Percentiles rank a stretch among this genome's conserved stretches.
phyloP scores from a whole-genome alignment of 2,113 vertebrate species.

The rat (Rattus norvegicus) region DNA sequence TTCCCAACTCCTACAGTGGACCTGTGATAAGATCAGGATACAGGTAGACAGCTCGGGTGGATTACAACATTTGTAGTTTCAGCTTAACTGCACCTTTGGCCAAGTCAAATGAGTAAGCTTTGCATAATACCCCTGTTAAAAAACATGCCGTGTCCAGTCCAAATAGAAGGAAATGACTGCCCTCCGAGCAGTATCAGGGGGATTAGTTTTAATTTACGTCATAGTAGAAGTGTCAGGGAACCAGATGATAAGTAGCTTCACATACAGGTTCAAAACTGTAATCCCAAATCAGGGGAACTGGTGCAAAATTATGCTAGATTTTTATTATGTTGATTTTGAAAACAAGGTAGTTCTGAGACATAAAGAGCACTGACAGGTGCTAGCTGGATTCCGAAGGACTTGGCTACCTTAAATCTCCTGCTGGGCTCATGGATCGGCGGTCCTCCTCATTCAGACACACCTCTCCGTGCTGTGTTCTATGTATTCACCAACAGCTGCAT shows the following conservation, averaged over 20 bases:
- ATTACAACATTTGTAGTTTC: background rate
- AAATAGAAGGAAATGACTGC: background rate
- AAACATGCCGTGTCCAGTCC: background rate
- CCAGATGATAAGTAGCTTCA: background rate
- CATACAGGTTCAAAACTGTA: background rate
- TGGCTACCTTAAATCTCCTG: background rate
- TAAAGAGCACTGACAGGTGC: background rate
- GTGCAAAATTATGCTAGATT: background rate
- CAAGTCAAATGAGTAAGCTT: background rate
- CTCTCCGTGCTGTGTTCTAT: background rate
- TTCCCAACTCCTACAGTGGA: background rate
- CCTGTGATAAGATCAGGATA: background rate
- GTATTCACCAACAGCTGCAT: background rate
- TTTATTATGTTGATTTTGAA: background rate
- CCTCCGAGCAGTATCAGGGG: background rate
- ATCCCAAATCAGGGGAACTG: background rate
- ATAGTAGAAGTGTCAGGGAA: background rate
- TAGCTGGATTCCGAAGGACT: background rate
- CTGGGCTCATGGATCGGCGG: background rate
- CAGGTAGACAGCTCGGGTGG: background rate
- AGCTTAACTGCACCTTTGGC: background rate
- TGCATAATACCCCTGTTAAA: background rate
- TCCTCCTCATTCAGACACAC: background rate
- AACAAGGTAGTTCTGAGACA: background rate
- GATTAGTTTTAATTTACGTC: background rate